Evolutionary conservation across 2,888 invertebrate species (phyloP).

Genomic region (Dioctria linearis): DNA sequence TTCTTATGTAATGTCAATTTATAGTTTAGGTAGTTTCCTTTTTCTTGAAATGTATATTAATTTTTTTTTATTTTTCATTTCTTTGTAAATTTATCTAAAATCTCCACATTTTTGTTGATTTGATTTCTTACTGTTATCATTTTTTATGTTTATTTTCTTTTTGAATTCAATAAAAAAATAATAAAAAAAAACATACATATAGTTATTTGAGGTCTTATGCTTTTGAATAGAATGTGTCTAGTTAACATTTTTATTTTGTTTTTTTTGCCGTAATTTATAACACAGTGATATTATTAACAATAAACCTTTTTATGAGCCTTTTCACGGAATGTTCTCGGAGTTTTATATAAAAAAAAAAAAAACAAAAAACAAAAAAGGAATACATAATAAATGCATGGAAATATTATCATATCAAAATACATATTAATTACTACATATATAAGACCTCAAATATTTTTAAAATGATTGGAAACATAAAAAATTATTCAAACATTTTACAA

Average conservation of each 20-base stretch:
- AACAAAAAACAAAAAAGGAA: background rate
- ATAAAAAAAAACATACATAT: slow-evolving; percentile 17
- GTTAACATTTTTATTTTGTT: background rate
- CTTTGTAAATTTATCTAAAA: slow-evolving; percentile 49
- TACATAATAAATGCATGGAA: background rate
- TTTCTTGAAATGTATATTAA: slow-evolving; percentile 48
- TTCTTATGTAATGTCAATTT: slow-evolving; percentile 35
- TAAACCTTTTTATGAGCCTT: background rate
- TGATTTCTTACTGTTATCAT: slow-evolving; percentile 55
- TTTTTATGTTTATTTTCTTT: slow-evolving; percentile 20
- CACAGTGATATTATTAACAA: background rate
- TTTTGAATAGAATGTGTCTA: slow-evolving; percentile 6
- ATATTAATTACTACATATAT: background rate
- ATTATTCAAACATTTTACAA: slow-evolving; percentile 34
- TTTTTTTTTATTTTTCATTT: slow-evolving; percentile 1
- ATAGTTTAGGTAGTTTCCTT: slow-evolving; percentile 25
- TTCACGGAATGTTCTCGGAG: background rate
- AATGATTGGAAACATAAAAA: slow-evolving; percentile 37
- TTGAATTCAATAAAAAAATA: background rate
- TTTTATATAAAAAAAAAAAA: background rate
- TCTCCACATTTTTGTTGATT: slow-evolving; percentile 45
- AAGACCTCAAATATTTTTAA: slow-evolving; percentile 30
- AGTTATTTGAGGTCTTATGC: slow-evolving; percentile 28
- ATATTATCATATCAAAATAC: slow-evolving; percentile 10
- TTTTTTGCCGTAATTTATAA: background rate